Evolutionary conservation across 1,140 invertebrate genomes (phyloP).

Genomic region (Cylas formicarius): DNA sequence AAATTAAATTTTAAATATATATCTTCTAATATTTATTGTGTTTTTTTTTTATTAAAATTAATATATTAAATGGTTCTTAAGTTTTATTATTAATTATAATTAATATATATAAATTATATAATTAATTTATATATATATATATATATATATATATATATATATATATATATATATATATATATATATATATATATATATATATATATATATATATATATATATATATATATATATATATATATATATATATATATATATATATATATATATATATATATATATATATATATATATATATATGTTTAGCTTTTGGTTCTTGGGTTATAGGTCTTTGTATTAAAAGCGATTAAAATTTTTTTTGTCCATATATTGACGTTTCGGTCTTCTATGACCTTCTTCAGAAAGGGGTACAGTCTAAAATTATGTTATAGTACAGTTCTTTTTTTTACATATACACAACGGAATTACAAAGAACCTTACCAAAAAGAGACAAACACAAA

Average conservation of each 20-base stretch:
- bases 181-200: conserved; percentile 7
- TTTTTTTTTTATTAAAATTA: neutral
- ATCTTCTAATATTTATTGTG: neutral
- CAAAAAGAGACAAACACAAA: no score
- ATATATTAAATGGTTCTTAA: neutral
- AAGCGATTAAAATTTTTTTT: no score
- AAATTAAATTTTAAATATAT: neutral
- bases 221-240: conserved; percentile 6
- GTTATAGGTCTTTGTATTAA: no score
- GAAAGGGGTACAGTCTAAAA: conserved; percentile 3
- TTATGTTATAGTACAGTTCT: conserved; percentile 7
- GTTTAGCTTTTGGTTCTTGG: neutral
- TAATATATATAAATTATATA: neutral
- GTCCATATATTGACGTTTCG: no score
- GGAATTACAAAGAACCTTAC: neutral
- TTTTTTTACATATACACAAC: neutral
- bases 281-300: neutral
- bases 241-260: conserved; percentile 7
- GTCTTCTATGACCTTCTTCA: neutral
- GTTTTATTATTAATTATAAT: neutral
- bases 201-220: conserved; percentile 7
- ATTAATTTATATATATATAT: conserved; percentile 1
- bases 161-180: conserved; percentile 7
- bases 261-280: conserved; percentile 7
- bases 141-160: conserved; percentile 7